These are phyloP conservation scores for Butastur rufipennis DNA, from an alignment of 2,113 vertebrate species.

Conservation along the genomic window DNA sequence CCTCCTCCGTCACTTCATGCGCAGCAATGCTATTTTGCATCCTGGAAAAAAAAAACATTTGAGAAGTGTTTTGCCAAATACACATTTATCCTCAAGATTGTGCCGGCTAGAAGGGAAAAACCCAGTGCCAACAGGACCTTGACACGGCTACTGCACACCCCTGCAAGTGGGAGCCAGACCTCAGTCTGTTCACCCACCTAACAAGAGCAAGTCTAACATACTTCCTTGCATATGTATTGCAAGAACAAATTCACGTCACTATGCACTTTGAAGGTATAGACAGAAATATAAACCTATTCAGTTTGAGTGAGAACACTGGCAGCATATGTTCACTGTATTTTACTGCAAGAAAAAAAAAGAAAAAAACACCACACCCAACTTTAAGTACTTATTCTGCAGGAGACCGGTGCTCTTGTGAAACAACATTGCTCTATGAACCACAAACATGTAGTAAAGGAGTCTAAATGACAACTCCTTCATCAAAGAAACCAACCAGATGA, in stretches of 20 bases:
- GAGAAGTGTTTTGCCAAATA: neutral
- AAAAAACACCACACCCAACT: neutral
- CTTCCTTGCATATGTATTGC: neutral
- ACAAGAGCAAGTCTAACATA: fast-evolving
- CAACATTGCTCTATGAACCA: neutral
- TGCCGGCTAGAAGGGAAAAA: neutral
- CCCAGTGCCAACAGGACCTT: neutral
- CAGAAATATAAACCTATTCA: neutral
- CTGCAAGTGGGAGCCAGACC: too few relatives aligned
- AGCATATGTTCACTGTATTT: neutral
- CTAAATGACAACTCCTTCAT: neutral
- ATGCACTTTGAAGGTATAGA: neutral
- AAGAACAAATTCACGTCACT: neutral
- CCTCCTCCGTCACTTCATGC: neutral
- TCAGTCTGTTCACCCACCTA: neutral
- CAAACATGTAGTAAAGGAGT: fast-evolving
- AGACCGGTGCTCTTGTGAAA: neutral
- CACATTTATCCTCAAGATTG: too few relatives aligned
- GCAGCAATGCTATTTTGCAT: fast-evolving
- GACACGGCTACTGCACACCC: fast-evolving
- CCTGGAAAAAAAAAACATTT: neutral
- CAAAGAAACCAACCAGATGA: neutral
- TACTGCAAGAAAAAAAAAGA: neutral
- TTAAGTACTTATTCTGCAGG: neutral
- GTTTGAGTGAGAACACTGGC: neutral